phyloP scores from a whole-genome alignment of 1,140 invertebrate species.

The Zaprionus capensis region DNA sequence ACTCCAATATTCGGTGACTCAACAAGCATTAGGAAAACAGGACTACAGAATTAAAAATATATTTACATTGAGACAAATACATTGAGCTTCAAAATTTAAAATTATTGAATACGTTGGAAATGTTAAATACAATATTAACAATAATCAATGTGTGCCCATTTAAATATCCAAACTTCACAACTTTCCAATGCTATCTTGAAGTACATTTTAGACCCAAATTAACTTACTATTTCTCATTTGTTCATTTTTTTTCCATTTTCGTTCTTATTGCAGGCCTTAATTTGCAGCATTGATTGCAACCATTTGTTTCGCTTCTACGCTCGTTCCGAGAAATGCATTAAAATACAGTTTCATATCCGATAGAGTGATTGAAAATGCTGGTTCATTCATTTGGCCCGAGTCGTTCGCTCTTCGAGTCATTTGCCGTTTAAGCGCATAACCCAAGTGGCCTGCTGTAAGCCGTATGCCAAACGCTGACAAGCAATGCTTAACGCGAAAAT shows the following conservation, averaged over 20 bases:
- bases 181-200: too few species aligned
- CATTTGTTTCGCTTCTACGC: background rate
- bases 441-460: slow-evolving; percentile 74
- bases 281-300: background rate
- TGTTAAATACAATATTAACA: too few species aligned
- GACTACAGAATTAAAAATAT: slow-evolving; percentile 37
- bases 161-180: too few species aligned
- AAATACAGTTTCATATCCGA: slow-evolving; percentile 51
- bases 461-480: slow-evolving; percentile 78
- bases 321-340: slow-evolving; percentile 20
- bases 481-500: slow-evolving; percentile 72
- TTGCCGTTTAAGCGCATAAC: slow-evolving; percentile 69
- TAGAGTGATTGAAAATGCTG: slow-evolving; percentile 11
- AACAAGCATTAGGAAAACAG: background rate
- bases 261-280: background rate
- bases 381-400: slow-evolving; percentile 56
- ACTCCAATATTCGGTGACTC: slow-evolving; percentile 16
- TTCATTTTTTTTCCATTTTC: background rate
- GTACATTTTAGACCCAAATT: too few species aligned
- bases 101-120: too few species aligned
- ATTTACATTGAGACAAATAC: background rate
- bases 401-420: slow-evolving; percentile 44
- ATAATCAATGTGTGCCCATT: too few species aligned
- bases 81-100: too few species aligned
- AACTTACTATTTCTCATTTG: background rate